A percentile compares a stretch with the other conserved stretches of the same genome.
These are phyloP conservation scores for Lithobius niger DNA, from an alignment of 1,140 invertebrate genomes.

Conservation along the genomic window DNA sequence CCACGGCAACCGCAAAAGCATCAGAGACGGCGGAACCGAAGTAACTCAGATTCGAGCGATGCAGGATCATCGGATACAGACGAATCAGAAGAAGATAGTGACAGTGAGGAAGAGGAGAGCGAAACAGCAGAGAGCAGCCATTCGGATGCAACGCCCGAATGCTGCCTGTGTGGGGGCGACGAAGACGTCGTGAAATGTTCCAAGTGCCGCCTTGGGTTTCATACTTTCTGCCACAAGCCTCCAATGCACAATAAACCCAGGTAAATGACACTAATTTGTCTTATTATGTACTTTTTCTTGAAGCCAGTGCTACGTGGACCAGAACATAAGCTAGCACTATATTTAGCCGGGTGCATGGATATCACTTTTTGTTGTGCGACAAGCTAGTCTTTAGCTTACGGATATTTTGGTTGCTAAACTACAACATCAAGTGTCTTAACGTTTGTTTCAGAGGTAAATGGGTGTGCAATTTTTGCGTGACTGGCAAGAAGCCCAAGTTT, in stretches of 20 bases:
- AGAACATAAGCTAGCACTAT: no score
- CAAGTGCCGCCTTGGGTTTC: background rate
- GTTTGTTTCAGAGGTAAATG: no score
- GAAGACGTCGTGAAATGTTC: background rate
- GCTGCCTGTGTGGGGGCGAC: background rate
- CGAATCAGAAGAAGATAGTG: background rate
- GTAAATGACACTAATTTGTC: no score
- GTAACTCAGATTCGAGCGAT: background rate
- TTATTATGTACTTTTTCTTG: no score
- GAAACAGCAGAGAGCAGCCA: background rate
- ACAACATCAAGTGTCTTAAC: no score
- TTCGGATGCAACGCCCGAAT: background rate
- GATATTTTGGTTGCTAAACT: no score
- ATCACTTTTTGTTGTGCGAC: no score
- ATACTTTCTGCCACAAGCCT: background rate
- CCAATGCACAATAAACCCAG: conserved; percentile 5
- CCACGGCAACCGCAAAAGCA: background rate
- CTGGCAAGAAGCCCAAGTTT: no score
- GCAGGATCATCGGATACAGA: background rate
- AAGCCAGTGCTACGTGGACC: no score
- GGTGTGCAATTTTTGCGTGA: no score
- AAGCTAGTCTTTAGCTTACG: no score
- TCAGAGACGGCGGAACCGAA: background rate
- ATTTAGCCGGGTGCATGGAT: no score
- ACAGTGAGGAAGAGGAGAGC: background rate